Conservation (phyloP, 2,113 vertebrate species). For the Arenaria interpres region DNA sequence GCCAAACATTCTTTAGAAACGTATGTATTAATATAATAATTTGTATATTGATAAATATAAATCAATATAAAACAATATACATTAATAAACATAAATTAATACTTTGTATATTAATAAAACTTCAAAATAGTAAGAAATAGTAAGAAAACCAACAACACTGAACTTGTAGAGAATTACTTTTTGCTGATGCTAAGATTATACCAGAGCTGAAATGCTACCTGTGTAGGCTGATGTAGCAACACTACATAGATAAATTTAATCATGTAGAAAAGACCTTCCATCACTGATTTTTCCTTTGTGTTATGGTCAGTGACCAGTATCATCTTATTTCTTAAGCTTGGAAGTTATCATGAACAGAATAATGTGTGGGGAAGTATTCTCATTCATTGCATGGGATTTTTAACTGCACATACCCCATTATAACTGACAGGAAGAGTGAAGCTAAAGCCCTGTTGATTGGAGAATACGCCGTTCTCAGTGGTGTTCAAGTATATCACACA, state of each 20-base stretch:
- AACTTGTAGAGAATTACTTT: background rate
- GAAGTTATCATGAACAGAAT: background rate
- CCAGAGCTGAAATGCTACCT: background rate
- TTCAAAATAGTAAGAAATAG: conserved; percentile 29
- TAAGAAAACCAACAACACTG: background rate
- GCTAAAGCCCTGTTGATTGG: background rate
- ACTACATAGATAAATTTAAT: background rate
- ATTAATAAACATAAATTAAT: too few relatives aligned
- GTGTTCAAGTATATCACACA: background rate
- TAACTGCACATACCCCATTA: background rate
- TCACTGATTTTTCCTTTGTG: background rate
- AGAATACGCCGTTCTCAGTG: background rate
- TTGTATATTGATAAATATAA: too few relatives aligned
- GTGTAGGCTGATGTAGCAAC: background rate
- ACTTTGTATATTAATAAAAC: background rate
- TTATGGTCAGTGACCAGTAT: background rate
- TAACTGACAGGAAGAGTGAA: background rate
- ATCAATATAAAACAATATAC: too few relatives aligned
- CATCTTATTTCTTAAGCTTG: background rate
- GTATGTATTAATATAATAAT: too few relatives aligned
- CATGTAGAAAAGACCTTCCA: conserved; percentile 1
- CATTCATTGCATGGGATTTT: background rate
- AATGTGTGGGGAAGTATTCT: background rate
- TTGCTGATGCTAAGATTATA: background rate
- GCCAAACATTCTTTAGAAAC: conserved; percentile 2